Percentiles rank a stretch among this genome's conserved stretches.
Conservation (phyloP, 2,113 vertebrate species). For the Tiliqua scincoides region DNA sequence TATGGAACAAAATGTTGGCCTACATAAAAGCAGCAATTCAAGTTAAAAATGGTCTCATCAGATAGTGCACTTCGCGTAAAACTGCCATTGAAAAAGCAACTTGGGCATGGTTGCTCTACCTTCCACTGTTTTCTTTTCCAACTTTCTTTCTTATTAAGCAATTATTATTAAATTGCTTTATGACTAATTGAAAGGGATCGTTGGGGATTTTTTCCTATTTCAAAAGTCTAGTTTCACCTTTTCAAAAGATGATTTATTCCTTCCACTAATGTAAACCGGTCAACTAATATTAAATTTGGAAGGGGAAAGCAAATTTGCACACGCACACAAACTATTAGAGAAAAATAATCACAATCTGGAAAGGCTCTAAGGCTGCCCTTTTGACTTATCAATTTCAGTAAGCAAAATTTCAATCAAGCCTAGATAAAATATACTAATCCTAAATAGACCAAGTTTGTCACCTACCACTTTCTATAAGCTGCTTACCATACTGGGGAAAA, state of each 20-base stretch:
- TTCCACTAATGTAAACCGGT: neutral
- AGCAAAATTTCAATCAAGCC: slow-evolving; percentile 81
- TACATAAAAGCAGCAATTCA: too few species aligned
- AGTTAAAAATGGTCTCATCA: neutral
- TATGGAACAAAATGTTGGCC: too few species aligned
- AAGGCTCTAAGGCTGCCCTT: slow-evolving; percentile 69
- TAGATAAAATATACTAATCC: slow-evolving; percentile 83
- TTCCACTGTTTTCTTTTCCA: neutral
- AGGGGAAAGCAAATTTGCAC: neutral
- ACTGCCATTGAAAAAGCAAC: neutral
- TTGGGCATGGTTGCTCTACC: neutral
- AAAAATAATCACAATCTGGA: slow-evolving; percentile 69
- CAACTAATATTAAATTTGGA: slow-evolving; percentile 59
- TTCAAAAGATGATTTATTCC: slow-evolving; percentile 20
- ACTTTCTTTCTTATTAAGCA: neutral
- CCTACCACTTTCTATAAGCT: slow-evolving; percentile 83
- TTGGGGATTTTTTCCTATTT: neutral
- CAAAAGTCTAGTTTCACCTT: slow-evolving; percentile 1
- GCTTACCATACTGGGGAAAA: slow-evolving; percentile 76
- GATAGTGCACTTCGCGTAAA: neutral
- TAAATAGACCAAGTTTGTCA: slow-evolving; percentile 81
- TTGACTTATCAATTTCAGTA: slow-evolving; percentile 79
- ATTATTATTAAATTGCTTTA: neutral
- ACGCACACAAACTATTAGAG: slow-evolving; percentile 20
- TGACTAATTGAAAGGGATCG: neutral